These are phyloP conservation scores for Apteryx mantelli DNA, from an alignment of 2,113 vertebrate genomes.

Conservation along the genomic window DNA sequence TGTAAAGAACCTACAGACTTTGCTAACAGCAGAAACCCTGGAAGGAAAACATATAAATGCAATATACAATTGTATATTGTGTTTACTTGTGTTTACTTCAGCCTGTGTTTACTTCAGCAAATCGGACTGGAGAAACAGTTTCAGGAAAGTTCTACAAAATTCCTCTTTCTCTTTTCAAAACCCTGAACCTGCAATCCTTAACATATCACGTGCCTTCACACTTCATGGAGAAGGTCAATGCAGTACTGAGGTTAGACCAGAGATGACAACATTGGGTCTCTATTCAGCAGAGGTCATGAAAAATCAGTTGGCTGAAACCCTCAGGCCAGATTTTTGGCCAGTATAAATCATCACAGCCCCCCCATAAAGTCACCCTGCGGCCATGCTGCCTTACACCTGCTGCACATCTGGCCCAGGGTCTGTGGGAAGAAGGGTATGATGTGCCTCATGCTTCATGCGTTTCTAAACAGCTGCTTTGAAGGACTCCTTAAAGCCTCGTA, in stretches of 20 bases:
- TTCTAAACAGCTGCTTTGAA: constrained; percentile 49
- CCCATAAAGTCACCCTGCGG: background rate
- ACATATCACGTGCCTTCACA: background rate
- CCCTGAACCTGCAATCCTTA: background rate
- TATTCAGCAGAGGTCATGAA: background rate
- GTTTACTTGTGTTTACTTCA: background rate
- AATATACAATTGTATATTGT: background rate
- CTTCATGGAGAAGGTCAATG: fast-evolving
- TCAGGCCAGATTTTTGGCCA: background rate
- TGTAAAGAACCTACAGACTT: fast-evolving
- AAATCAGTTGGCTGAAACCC: background rate
- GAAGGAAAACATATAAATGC: background rate
- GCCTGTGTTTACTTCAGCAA: background rate
- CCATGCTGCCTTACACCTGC: background rate
- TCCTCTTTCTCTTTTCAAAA: background rate
- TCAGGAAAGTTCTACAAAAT: background rate
- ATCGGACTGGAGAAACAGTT: background rate
- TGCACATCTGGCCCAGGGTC: constrained; percentile 46
- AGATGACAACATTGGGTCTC: background rate
- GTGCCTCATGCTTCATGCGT: background rate
- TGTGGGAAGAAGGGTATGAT: constrained; percentile 51
- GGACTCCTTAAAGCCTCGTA: background rate
- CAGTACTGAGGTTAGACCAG: background rate
- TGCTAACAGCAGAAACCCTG: background rate
- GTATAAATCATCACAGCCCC: background rate